A percentile compares a stretch with the other conserved stretches of the same genome.
phyloP scores from a whole-genome alignment of 1,140 invertebrate species.

The Vanessa tameamea region DNA sequence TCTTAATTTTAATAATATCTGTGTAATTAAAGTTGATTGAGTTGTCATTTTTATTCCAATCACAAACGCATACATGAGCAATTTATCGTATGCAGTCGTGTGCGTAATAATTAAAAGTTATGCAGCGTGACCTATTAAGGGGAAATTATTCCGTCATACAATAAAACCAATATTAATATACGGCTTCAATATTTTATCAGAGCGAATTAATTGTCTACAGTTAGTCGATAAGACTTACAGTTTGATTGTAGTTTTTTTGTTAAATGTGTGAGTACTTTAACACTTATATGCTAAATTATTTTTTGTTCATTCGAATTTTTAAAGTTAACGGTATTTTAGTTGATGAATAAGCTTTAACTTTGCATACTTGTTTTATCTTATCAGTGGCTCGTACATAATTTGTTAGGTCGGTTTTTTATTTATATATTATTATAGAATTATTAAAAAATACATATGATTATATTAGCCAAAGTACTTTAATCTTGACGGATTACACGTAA shows the following conservation, averaged over 20 bases:
- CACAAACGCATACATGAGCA: conserved; percentile 8
- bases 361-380: too few species aligned
- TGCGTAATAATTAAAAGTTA: conserved; percentile 45
- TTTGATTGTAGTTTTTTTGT: background rate
- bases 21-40: conserved; percentile 2
- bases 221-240: background rate
- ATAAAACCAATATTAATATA: conserved; percentile 42
- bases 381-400: too few species aligned
- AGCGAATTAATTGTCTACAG: background rate
- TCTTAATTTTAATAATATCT: background rate
- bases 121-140: conserved; percentile 40
- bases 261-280: too few species aligned
- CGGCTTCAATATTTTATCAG: conserved; percentile 18
- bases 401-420: too few species aligned
- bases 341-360: too few species aligned
- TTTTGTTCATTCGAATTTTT: too few species aligned
- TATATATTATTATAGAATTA: too few species aligned
- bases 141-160: conserved; percentile 42
- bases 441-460: too few species aligned
- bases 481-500: too few species aligned
- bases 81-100: conserved; percentile 1
- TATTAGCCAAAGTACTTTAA: too few species aligned
- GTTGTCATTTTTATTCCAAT: conserved; percentile 16
- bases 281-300: too few species aligned
- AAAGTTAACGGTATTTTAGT: too few species aligned